Base-by-base conservation (phyloP, 2,797 vertebrate genomes). In the Diglossa cyanea region DNA sequence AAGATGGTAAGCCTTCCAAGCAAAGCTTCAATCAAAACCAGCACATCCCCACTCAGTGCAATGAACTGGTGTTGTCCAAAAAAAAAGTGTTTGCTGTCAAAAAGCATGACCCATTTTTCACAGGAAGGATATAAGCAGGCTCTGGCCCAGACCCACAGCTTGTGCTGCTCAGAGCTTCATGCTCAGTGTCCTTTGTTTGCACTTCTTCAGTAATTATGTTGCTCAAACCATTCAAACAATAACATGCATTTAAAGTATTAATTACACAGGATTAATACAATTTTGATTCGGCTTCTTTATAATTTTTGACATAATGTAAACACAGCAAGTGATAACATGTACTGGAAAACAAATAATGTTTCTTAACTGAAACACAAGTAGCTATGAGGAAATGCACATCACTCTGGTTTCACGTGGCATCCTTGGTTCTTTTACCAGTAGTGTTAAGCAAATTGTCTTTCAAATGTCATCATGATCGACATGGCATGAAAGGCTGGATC, bases 211-310 rank as follows among this genome's bases (percentile, higher is more conserved):
- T 35, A 75, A 35, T 82, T 82, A 57, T 4, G 26, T 86, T 85
- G 62, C 81, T 94, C 37, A 91, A 87, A 62, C 40, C 13, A 31
- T 53, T 91, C 55, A 84, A 88, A 90, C 37, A 90, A 57, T 89
- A 77, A 65, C 26, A 58, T 47, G 53, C 61, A 75, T 80, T 92
- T 94, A 57, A 93, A 78, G 33, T 77, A 83, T 65, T 88, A 85
- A 61, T 39, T 85, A 54, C 44, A 65, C 1, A 2, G 28, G 47
- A 50, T 77, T 87, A 62, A 83, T 35, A n/a, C 24, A 54, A 45
- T 72, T 92, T 91, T 92, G 67, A 84, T 91, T 96, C 21, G 51
- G 55, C 37, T 88, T 66, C 85, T 86, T 87, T 94, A 54, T 88
- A 20, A 39, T 63, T 88, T 93, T 67, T 88, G 65, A 88, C 65